Evolutionary conservation across 2,113 vertebrate species (phyloP).

Genomic region (Malurus alboscapulatus): DNA sequence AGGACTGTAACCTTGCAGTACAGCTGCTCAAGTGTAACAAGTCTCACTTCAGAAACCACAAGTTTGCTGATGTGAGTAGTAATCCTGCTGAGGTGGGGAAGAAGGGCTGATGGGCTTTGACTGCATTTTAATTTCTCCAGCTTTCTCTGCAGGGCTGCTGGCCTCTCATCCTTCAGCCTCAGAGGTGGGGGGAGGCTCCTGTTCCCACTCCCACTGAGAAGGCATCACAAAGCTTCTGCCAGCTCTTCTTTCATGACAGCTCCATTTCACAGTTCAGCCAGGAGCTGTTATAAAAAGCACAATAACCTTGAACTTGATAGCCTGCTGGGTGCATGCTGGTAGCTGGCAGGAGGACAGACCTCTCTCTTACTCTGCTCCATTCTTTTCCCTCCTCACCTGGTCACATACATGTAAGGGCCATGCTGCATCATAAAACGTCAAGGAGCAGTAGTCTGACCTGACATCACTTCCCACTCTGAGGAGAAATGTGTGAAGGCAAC

Average conservation of each 20-base stretch:
- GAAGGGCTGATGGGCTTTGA: background rate
- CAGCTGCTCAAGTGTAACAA: conserved; percentile 99
- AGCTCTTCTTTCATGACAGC: conserved; percentile 40
- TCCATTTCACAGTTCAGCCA: conserved; percentile 40
- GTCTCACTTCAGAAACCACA: conserved; percentile 98
- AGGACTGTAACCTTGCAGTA: conserved; percentile 96
- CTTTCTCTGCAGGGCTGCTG: background rate
- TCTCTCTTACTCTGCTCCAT: background rate
- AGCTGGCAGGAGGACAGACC: conserved; percentile 7
- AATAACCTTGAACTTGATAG: conserved; percentile 61
- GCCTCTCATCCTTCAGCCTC: background rate
- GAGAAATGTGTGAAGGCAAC: background rate
- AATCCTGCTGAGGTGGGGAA: background rate
- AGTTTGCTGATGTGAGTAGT: conserved; percentile 95
- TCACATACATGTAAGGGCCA: background rate
- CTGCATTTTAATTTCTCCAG: background rate
- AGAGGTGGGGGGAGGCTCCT: background rate
- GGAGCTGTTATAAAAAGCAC: conserved; percentile 58
- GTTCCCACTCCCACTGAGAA: conserved; percentile 5
- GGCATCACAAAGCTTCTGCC: conserved; percentile 3
- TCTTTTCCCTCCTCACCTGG: conserved; percentile 15
- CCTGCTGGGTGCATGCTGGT: conserved; percentile 8
- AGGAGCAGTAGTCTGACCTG: background rate
- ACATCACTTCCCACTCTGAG: background rate
- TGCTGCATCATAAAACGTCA: background rate